These are phyloP conservation scores for Hypsibius dujardini DNA, from an alignment of 1,140 invertebrate genomes.

Conservation along the genomic window DNA sequence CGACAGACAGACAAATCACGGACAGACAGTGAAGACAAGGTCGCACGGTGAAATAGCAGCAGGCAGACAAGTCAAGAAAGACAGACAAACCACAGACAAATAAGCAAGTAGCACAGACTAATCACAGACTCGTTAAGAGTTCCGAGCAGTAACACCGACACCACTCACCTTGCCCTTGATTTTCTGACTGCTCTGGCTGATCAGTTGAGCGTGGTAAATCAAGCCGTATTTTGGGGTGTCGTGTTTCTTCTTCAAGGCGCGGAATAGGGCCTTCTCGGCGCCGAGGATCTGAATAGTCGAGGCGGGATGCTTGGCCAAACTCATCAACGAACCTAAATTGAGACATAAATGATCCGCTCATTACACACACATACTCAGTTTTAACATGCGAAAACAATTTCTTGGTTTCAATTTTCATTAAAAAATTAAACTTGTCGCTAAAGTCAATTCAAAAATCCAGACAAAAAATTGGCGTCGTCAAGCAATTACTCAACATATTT, in stretches of 20 bases:
- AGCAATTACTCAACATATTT: too few relatives aligned
- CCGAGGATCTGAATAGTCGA: slow-evolving; percentile 95
- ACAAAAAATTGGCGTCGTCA: not conserved
- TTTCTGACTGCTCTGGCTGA: slow-evolving; percentile 65
- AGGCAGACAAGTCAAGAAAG: not conserved
- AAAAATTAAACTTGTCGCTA: too few relatives aligned
- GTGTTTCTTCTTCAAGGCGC: slow-evolving; percentile 86
- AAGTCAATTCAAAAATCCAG: too few relatives aligned
- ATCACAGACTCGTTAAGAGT: not conserved
- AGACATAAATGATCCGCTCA: slow-evolving; percentile 11
- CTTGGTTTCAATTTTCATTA: too few relatives aligned
- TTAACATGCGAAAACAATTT: too few relatives aligned
- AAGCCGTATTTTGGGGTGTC: slow-evolving; percentile 98
- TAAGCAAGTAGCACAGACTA: slow-evolving; percentile 5
- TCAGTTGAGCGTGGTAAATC: slow-evolving; percentile 84
- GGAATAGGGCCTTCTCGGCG: slow-evolving; percentile 91
- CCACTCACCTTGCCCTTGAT: slow-evolving; percentile 61
- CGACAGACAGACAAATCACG: too few relatives aligned
- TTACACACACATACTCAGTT: not conserved
- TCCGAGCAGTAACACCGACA: slow-evolving; percentile 14
- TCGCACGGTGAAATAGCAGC: slow-evolving; percentile 17
- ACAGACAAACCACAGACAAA: not conserved
- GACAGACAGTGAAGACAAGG: too few relatives aligned
- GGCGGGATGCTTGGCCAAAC: slow-evolving; percentile 90
- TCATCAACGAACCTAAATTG: slow-evolving; percentile 59